Conservation (phyloP, 2,797 vertebrate species). For the Thalassophryne amazonica region DNA sequence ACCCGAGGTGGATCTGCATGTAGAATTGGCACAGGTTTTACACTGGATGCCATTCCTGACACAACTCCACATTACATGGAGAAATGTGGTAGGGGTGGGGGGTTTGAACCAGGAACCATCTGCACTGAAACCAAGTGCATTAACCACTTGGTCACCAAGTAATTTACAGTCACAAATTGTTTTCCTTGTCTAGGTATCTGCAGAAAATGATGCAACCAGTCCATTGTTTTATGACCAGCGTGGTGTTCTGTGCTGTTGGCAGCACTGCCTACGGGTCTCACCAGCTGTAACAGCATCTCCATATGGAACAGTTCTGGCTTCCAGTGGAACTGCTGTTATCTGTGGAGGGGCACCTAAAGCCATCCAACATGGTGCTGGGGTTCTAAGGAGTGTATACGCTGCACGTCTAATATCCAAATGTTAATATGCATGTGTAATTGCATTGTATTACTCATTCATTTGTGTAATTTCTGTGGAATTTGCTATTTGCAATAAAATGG, state of each 20-base stretch:
- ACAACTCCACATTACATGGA: too few species aligned
- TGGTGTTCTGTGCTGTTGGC: slow-evolving; percentile 21
- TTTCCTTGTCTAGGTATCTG: slow-evolving; percentile 1
- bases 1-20: too few species aligned
- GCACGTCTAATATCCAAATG: neutral
- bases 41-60: too few species aligned
- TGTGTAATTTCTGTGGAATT: neutral
- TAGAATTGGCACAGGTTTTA: too few species aligned
- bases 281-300: slow-evolving; percentile 93
- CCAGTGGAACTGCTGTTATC: slow-evolving; percentile 90
- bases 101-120: too few species aligned
- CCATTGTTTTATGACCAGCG: too few species aligned
- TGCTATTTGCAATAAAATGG: slow-evolving; percentile 22
- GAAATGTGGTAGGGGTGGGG: too few species aligned
- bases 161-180: too few species aligned
- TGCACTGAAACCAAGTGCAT: too few species aligned
- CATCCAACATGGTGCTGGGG: slow-evolving; percentile 15
- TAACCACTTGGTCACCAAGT: too few species aligned
- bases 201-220: neutral
- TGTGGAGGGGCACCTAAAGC: slow-evolving; percentile 68
- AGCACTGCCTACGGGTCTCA: slow-evolving; percentile 65
- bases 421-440: neutral
- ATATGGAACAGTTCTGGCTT: slow-evolving; percentile 83
- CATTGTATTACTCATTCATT: neutral
- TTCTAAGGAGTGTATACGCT: neutral